Conservation (phyloP, 2,113 vertebrate genomes). For the Lophura nycthemera region DNA sequence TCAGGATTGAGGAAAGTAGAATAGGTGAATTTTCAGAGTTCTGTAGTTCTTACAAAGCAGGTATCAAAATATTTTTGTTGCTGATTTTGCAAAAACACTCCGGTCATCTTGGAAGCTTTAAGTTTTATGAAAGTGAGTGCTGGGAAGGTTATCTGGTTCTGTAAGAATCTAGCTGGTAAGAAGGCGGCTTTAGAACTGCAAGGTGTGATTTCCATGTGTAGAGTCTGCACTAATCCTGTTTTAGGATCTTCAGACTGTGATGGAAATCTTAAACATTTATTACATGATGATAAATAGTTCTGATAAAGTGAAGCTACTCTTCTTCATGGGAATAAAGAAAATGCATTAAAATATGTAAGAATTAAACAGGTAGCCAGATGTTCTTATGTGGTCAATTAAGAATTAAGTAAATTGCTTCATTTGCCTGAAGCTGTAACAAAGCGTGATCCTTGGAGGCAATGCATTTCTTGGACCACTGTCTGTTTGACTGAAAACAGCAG, state of each 20-base stretch:
- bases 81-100: neutral
- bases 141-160: neutral
- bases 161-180: neutral
- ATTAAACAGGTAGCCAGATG: neutral
- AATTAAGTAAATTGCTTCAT: neutral
- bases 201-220: neutral
- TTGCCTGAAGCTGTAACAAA: neutral
- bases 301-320: neutral
- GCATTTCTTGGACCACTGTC: neutral
- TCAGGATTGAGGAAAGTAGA: neutral
- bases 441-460: neutral
- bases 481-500: neutral
- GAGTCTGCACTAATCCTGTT: neutral
- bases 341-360: neutral
- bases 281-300: neutral
- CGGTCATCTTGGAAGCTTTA: neutral
- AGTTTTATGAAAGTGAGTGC: neutral
- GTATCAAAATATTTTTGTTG: neutral
- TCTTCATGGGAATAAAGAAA: neutral
- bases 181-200: neutral
- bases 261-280: neutral
- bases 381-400: slow-evolving; percentile 3
- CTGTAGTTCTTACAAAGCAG: neutral
- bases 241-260: neutral
- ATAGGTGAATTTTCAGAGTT: neutral